phyloP scores from a whole-genome alignment of 2,888 invertebrate species.

The Drosophila neonasuta region DNA sequence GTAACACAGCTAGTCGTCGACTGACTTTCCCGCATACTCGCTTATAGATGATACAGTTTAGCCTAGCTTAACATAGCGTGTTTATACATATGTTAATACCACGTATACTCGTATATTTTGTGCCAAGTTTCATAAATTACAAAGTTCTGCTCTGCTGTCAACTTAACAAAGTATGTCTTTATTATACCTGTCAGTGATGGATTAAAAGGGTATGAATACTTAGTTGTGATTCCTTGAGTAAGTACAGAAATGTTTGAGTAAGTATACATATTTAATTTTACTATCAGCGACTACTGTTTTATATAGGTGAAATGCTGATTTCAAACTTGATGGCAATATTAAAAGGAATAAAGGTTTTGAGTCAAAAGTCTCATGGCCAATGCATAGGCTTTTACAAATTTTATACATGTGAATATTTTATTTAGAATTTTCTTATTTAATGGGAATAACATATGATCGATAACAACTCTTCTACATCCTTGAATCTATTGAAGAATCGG shows the following conservation, averaged over 20 bases:
- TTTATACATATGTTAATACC: slow-evolving; percentile 4
- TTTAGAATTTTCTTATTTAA: too few relatives aligned
- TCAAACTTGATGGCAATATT: too few relatives aligned
- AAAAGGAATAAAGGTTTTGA: too few relatives aligned
- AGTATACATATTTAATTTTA: too few relatives aligned
- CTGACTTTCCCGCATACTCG: slow-evolving; percentile 11
- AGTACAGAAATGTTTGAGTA: background rate
- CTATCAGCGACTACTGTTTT: too few relatives aligned
- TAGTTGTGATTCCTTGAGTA: background rate
- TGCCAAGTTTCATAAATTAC: slow-evolving; percentile 19
- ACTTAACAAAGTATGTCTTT: slow-evolving; percentile 2
- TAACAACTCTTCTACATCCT: too few relatives aligned
- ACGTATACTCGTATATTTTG: background rate
- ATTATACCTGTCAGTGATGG: background rate
- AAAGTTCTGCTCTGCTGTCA: slow-evolving; percentile 28
- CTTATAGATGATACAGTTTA: slow-evolving; percentile 11
- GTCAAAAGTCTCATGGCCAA: too few relatives aligned
- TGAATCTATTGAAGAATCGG: too few relatives aligned
- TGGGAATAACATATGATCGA: too few relatives aligned
- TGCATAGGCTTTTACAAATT: too few relatives aligned
- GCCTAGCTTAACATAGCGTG: slow-evolving; percentile 9
- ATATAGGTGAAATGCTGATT: too few relatives aligned
- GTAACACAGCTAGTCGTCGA: slow-evolving; percentile 33
- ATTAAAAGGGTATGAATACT: background rate
- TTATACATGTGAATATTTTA: too few relatives aligned